phyloP scores from a whole-genome alignment of 2,113 vertebrate genomes.

The Eurypyga helias region DNA sequence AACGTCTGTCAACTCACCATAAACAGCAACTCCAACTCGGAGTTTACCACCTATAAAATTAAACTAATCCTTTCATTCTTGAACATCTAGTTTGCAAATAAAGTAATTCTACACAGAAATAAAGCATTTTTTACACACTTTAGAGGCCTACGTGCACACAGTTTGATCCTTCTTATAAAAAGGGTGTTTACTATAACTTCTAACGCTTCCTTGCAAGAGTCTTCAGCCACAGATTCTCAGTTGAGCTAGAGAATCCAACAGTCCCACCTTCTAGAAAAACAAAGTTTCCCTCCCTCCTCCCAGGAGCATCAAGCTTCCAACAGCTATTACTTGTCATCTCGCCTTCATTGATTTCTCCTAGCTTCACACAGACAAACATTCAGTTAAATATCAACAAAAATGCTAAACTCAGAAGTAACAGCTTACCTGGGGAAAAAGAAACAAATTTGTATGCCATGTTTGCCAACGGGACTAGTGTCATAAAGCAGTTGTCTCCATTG shows the following conservation, averaged over 20 bases:
- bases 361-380: background rate
- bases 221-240: background rate
- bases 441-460: constrained; percentile 93
- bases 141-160: background rate
- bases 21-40: background rate
- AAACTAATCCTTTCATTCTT: background rate
- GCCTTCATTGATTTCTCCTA: background rate
- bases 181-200: background rate
- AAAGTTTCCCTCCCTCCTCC: background rate
- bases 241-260: background rate
- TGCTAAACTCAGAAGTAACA: background rate
- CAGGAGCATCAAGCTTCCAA: background rate
- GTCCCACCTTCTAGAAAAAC: background rate
- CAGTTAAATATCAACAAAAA: background rate
- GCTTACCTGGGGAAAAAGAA: constrained; percentile 86
- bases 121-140: background rate
- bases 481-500: constrained; percentile 98
- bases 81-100: background rate
- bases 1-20: background rate
- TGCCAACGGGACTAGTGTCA: constrained; percentile 88
- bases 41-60: background rate
- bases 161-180: background rate
- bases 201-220: background rate
- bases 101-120: background rate
- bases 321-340: background rate